These are phyloP conservation scores for Campylorhamphus procurvoides DNA, from an alignment of 2,113 vertebrate genomes.

Conservation along the genomic window DNA sequence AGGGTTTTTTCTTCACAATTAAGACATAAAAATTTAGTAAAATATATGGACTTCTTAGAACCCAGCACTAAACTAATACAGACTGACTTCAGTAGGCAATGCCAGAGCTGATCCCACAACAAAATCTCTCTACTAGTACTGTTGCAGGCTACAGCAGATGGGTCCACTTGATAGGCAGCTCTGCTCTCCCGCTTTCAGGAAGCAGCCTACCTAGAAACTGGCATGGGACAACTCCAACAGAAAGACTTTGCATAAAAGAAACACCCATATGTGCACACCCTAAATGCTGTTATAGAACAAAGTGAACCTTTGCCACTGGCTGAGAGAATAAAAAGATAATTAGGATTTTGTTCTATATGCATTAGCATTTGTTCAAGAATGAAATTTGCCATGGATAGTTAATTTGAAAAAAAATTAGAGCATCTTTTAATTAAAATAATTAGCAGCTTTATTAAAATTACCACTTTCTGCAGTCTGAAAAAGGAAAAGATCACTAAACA, in stretches of 20 bases:
- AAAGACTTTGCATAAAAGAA: not conserved
- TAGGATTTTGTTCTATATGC: not conserved
- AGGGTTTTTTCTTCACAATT: not conserved
- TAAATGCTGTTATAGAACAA: not conserved
- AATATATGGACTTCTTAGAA: not conserved
- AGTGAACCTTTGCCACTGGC: not conserved
- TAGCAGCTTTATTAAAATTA: constrained; percentile 72
- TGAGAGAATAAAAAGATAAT: not conserved
- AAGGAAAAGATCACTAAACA: constrained; percentile 88
- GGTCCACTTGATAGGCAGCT: not conserved
- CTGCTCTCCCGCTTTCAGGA: not conserved
- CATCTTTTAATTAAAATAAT: not conserved
- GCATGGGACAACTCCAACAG: not conserved
- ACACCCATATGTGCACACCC: not conserved
- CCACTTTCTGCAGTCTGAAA: constrained; percentile 95
- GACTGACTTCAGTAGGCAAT: not conserved
- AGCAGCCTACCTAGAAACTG: not conserved
- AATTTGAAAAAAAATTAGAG: not conserved
- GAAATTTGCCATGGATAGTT: not conserved
- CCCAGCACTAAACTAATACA: not conserved
- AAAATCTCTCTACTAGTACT: not conserved
- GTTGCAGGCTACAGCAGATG: not conserved
- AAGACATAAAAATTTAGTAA: not conserved
- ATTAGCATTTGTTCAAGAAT: not conserved
- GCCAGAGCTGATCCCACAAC: not conserved